Conservation (phyloP, 2,113 vertebrate species). For the Psammodynastes pulverulentus region DNA sequence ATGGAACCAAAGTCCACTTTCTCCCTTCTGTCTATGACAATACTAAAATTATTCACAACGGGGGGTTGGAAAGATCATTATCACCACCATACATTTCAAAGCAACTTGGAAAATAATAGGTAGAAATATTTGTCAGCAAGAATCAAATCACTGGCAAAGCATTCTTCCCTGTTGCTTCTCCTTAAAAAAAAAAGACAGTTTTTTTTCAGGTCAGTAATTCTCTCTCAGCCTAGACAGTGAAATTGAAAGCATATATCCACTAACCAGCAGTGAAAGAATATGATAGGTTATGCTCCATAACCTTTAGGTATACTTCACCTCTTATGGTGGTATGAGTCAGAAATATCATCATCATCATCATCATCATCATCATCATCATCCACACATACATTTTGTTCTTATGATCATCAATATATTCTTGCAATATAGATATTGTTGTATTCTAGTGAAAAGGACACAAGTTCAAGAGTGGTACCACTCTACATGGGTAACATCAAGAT, state of each 20-base stretch:
- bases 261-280: background rate
- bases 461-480: no score
- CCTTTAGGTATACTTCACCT: no score
- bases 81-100: background rate
- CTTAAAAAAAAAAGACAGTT: background rate
- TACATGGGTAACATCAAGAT: no score
- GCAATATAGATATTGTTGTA: no score
- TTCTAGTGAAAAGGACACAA: no score
- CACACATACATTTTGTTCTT: no score
- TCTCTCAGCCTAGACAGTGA: background rate
- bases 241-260: background rate
- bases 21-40: background rate
- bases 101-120: background rate
- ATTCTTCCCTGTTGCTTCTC: background rate
- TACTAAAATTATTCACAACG: background rate
- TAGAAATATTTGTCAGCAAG: background rate
- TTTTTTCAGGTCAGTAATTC: background rate
- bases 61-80: background rate
- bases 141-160: background rate
- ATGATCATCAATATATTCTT: no score
- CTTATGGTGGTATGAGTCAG: no score
- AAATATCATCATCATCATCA: no score
- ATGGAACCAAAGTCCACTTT: background rate
- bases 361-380: no score
- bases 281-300: background rate